A percentile compares a stretch with the other conserved stretches of the same genome.
These are phyloP conservation scores for Chymomyza caudatula DNA, from an alignment of 2,888 invertebrate genomes.

Conservation along the genomic window DNA sequence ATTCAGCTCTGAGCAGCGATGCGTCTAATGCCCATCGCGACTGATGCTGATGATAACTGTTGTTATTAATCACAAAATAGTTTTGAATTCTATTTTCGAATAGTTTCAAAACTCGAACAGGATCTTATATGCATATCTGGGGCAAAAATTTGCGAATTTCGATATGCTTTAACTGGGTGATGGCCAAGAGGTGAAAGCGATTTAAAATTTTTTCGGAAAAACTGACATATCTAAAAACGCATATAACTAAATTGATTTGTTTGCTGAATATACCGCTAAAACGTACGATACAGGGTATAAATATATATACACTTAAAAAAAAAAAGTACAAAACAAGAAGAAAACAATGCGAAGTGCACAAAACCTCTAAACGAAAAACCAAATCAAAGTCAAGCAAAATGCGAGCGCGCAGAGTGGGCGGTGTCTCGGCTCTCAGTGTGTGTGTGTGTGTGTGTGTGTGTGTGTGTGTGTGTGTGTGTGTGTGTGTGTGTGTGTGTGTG, in stretches of 20 bases:
- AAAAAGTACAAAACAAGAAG: neutral
- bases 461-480: slow-evolving; percentile 52
- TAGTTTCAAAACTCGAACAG: too few relatives aligned
- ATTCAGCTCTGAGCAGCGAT: too few relatives aligned
- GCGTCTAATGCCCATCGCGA: too few relatives aligned
- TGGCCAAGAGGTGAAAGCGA: too few relatives aligned
- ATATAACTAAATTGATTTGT: neutral
- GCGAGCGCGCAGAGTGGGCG: slow-evolving; percentile 23
- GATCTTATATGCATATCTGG: too few relatives aligned
- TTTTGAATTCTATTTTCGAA: too few relatives aligned
- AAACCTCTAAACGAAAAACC: slow-evolving; percentile 27
- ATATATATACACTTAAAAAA: neutral
- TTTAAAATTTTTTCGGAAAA: too few relatives aligned
- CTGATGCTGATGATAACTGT: too few relatives aligned
- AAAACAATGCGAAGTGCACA: neutral
- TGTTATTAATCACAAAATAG: too few relatives aligned
- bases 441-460: slow-evolving; percentile 16
- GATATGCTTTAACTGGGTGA: too few relatives aligned
- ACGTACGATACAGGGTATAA: neutral
- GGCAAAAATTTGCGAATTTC: too few relatives aligned
- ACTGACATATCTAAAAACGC: too few relatives aligned
- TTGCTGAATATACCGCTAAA: neutral
- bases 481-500: slow-evolving; percentile 6
- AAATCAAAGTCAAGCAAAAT: slow-evolving; percentile 31
- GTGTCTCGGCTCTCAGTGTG: neutral